phyloP scores from a whole-genome alignment of 2,888 invertebrate species.

The Hirtodrosophila cameraria region DNA sequence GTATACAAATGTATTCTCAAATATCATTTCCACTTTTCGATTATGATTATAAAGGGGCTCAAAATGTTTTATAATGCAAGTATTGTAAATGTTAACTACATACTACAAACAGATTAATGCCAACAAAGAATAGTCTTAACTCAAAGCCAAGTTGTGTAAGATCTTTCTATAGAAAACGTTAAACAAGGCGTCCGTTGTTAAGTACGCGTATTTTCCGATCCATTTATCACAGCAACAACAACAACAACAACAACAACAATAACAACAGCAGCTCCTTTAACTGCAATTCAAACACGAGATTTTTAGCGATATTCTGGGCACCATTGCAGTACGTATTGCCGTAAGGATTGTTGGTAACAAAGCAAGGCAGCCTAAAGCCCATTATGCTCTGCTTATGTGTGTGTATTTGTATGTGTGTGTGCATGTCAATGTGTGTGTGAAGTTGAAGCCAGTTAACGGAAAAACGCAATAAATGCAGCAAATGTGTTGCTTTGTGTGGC shows the following conservation, averaged over 20 bases:
- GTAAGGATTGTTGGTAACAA: constrained; percentile 38
- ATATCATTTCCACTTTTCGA: no score
- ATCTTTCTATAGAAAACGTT: constrained; percentile 30
- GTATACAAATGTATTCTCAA: no score
- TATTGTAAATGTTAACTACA: neutral
- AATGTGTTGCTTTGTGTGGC: constrained; percentile 57
- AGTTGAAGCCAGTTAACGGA: constrained; percentile 66
- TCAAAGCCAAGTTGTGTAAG: constrained; percentile 10
- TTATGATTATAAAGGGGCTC: no score
- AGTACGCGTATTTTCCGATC: constrained; percentile 76
- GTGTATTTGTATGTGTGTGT: constrained; percentile 7
- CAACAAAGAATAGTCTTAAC: constrained; percentile 1
- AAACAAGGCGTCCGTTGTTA: constrained; percentile 62
- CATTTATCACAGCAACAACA: constrained; percentile 75
- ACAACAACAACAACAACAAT: constrained; percentile 15
- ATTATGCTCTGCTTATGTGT: constrained; percentile 14
- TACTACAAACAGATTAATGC: neutral
- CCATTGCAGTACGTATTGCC: neutral
- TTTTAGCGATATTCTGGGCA: constrained; percentile 38
- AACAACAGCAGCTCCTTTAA: constrained; percentile 15
- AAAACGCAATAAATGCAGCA: constrained; percentile 60
- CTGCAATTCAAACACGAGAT: constrained; percentile 40
- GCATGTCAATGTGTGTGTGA: constrained; percentile 8
- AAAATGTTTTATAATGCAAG: neutral
- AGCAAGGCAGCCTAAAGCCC: constrained; percentile 38